A percentile compares a stretch with the other conserved stretches of the same genome.
phyloP scores from a whole-genome alignment of 2,888 invertebrate genomes.

The Xestia rhomboidea region DNA sequence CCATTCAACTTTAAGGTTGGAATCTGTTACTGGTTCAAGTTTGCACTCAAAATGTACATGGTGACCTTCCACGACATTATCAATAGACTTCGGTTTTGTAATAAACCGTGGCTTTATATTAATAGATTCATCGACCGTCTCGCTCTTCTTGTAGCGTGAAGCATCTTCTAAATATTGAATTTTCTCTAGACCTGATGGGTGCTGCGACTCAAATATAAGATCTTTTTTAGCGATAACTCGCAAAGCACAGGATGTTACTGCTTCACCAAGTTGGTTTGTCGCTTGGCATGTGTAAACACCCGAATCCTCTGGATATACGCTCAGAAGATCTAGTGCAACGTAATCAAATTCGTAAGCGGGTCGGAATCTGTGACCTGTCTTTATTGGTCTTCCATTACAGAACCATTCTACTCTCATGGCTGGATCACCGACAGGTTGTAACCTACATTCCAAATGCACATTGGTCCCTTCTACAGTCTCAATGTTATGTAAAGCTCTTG shows the following conservation, averaged over 20 bases:
- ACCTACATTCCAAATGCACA: slow-evolving; percentile 97
- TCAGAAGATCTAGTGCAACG: slow-evolving; percentile 98
- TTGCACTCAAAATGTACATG: slow-evolving; percentile 99
- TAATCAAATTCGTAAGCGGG: slow-evolving; percentile 99
- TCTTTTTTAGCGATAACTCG: slow-evolving; percentile 97
- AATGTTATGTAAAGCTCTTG: slow-evolving; percentile 96
- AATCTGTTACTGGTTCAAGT: slow-evolving; percentile 98
- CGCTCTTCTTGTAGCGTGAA: slow-evolving; percentile 95
- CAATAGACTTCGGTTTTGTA: slow-evolving; percentile 96
- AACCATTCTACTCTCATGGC: slow-evolving; percentile 99
- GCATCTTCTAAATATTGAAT: slow-evolving; percentile 97
- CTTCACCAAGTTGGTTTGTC: slow-evolving; percentile 98
- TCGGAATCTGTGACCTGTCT: slow-evolving; percentile 97
- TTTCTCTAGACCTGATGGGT: slow-evolving; percentile 97
- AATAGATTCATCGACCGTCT: slow-evolving; percentile 95
- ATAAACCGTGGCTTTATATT: slow-evolving; percentile 96
- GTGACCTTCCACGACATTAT: slow-evolving; percentile 96
- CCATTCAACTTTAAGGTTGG: slow-evolving; percentile 99
- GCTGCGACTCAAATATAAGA: slow-evolving; percentile 96
- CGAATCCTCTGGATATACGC: slow-evolving; percentile 99
- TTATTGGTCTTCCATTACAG: slow-evolving; percentile 97
- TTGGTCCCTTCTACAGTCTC: slow-evolving; percentile 97
- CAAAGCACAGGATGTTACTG: slow-evolving; percentile 97
- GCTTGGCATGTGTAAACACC: slow-evolving; percentile 99
- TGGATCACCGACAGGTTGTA: slow-evolving; percentile 97